Percentiles rank a stretch among this genome's conserved stretches.
These are phyloP conservation scores for Ceramica pisi DNA, from an alignment of 2,888 invertebrate genomes.

Conservation along the genomic window DNA sequence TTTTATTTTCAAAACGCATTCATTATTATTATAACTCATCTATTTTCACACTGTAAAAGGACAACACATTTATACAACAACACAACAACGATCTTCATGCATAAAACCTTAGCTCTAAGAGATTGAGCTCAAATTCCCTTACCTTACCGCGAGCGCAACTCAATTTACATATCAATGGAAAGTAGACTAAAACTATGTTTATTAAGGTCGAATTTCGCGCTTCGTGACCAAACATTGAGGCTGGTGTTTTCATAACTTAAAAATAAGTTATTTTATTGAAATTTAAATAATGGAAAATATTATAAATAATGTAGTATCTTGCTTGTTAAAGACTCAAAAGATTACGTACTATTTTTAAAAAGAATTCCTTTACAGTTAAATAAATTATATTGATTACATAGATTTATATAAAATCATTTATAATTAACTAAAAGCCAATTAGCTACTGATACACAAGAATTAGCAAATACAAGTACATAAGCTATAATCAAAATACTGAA, in stretches of 20 bases:
- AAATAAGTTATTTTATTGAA: slow-evolving; percentile 9
- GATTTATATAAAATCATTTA: slow-evolving; percentile 41
- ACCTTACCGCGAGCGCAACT: slow-evolving; percentile 62
- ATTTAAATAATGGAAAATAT: slow-evolving; percentile 1
- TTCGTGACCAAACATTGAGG: slow-evolving; percentile 52
- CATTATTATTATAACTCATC: slow-evolving; percentile 1
- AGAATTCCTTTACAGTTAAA: slow-evolving; percentile 30
- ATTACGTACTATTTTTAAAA: slow-evolving; percentile 8
- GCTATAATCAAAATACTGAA: slow-evolving; percentile 31
- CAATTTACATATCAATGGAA: slow-evolving; percentile 65
- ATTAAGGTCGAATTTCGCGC: slow-evolving; percentile 72
- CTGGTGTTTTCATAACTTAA: slow-evolving; percentile 44
- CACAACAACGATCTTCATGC: slow-evolving; percentile 42
- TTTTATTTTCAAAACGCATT: not conserved
- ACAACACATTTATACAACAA: slow-evolving; percentile 35
- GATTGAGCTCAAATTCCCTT: slow-evolving; percentile 73
- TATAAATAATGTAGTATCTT: slow-evolving; percentile 10
- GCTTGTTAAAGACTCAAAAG: slow-evolving; percentile 25
- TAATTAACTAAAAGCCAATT: slow-evolving; percentile 27
- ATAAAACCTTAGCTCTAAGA: slow-evolving; percentile 68
- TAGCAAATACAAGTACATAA: slow-evolving; percentile 49
- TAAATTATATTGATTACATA: slow-evolving; percentile 44
- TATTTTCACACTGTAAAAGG: slow-evolving; percentile 32
- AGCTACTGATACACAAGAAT: slow-evolving; percentile 28
- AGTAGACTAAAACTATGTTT: slow-evolving; percentile 66